Conservation (phyloP, 2,888 invertebrate genomes). For the Ganaspis brasiliensis region DNA sequence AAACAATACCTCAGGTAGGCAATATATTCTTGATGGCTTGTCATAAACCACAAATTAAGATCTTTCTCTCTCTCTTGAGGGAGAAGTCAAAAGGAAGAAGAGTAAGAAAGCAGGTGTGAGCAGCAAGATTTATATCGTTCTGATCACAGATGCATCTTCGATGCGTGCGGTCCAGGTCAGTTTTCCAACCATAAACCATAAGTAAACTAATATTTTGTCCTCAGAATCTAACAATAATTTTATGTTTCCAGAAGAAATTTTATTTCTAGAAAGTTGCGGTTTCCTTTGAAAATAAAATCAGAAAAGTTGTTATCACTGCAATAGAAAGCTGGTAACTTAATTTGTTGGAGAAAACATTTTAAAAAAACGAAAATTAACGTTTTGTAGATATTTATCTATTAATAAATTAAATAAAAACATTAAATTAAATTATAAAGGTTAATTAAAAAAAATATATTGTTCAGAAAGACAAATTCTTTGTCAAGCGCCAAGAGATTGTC, state of each 20-base stretch:
- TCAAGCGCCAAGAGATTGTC: background rate
- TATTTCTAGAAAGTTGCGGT: constrained; percentile 24
- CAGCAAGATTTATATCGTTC: constrained; percentile 52
- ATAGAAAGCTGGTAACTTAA: no score
- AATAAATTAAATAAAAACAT: no score
- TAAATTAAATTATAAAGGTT: no score
- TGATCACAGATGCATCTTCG: constrained; percentile 46
- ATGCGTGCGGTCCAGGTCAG: constrained; percentile 22
- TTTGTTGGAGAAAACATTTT: no score
- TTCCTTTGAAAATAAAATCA: constrained; percentile 7
- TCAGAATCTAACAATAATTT: background rate
- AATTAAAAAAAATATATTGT: no score
- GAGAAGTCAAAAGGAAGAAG: constrained; percentile 46
- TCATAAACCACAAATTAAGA: constrained; percentile 43
- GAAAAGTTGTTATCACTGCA: background rate
- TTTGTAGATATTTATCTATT: no score
- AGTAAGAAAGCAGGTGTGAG: constrained; percentile 47
- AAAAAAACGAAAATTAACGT: no score
- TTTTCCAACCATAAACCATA: constrained; percentile 31
- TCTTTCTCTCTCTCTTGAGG: constrained; percentile 7
- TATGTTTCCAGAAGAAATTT: background rate
- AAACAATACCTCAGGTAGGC: constrained; percentile 13
- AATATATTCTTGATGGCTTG: constrained; percentile 30
- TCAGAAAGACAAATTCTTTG: no score
- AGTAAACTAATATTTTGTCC: constrained; percentile 29